Conservation (phyloP, 2,797 vertebrate genomes). For the Characodon lateralis region DNA sequence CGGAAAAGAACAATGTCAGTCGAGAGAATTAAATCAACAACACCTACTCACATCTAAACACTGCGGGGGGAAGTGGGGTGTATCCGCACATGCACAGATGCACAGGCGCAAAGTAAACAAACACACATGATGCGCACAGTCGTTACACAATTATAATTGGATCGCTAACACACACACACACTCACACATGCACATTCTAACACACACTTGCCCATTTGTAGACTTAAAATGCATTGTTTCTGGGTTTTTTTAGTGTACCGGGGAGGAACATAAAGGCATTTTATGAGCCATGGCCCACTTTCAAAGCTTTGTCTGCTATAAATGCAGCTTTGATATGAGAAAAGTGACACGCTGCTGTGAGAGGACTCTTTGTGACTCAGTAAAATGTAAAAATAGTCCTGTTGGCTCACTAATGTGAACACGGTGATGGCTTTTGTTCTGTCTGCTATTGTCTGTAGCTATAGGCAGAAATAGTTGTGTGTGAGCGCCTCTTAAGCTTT, state of each 20-base stretch:
- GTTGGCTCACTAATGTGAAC: slow-evolving; percentile 71
- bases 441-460: slow-evolving; percentile 57
- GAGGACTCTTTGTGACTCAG: slow-evolving; percentile 78
- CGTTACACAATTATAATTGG: slow-evolving; percentile 52
- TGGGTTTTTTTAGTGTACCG: slow-evolving; percentile 64
- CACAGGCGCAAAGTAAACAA: slow-evolving; percentile 24
- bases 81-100: slow-evolving; percentile 39
- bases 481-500: slow-evolving; percentile 47
- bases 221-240: slow-evolving; percentile 75
- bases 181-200: neutral
- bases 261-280: slow-evolving; percentile 73
- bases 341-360: slow-evolving; percentile 74
- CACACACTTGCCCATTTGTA: slow-evolving; percentile 56
- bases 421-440: slow-evolving; percentile 71
- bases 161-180: slow-evolving; percentile 43
- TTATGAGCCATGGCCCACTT: slow-evolving; percentile 79
- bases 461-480: slow-evolving; percentile 35
- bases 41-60: slow-evolving; percentile 70
- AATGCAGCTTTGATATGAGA: slow-evolving; percentile 78
- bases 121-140: slow-evolving; percentile 33
- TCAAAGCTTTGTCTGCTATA: slow-evolving; percentile 77
- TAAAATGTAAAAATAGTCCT: slow-evolving; percentile 74
- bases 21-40: slow-evolving; percentile 75
- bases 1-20: slow-evolving; percentile 73
- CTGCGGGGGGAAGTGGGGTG: slow-evolving; percentile 41